These are phyloP conservation scores for Zeugodacus cucurbitae DNA, from an alignment of 1,140 invertebrate genomes.

Conservation along the genomic window DNA sequence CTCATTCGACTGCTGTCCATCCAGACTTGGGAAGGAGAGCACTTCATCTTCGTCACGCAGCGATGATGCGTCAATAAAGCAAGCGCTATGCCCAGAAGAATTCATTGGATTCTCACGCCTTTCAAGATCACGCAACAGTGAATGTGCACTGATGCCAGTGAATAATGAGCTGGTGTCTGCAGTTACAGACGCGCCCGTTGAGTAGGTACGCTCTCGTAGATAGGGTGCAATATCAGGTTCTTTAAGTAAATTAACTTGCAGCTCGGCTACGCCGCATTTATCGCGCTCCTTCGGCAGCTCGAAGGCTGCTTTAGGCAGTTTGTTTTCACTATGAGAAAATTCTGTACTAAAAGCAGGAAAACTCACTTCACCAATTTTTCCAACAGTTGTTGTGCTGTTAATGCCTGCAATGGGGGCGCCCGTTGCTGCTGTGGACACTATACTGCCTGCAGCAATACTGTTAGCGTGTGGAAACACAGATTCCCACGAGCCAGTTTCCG, in stretches of 20 bases:
- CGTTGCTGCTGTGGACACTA: neutral
- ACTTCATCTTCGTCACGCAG: slow-evolving; percentile 74
- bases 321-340: slow-evolving; percentile 41
- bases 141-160: slow-evolving; percentile 54
- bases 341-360: slow-evolving; percentile 45
- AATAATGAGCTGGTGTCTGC: slow-evolving; percentile 43
- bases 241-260: neutral
- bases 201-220: slow-evolving; percentile 43
- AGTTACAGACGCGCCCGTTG: slow-evolving; percentile 21
- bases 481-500: slow-evolving; percentile 73
- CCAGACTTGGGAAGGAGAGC: slow-evolving; percentile 56
- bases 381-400: slow-evolving; percentile 4
- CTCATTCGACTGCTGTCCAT: slow-evolving; percentile 46
- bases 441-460: neutral
- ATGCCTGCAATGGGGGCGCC: neutral
- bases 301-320: neutral
- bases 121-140: slow-evolving; percentile 58
- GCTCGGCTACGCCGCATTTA: neutral
- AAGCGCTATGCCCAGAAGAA: slow-evolving; percentile 63
- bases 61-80: slow-evolving; percentile 81
- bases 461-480: slow-evolving; percentile 67
- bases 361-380: neutral
- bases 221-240: slow-evolving; percentile 28
- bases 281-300: neutral
- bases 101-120: slow-evolving; percentile 51